Evolutionary conservation across 2,797 vertebrate genomes (phyloP).

Genomic region (Sebastes nivosus): DNA sequence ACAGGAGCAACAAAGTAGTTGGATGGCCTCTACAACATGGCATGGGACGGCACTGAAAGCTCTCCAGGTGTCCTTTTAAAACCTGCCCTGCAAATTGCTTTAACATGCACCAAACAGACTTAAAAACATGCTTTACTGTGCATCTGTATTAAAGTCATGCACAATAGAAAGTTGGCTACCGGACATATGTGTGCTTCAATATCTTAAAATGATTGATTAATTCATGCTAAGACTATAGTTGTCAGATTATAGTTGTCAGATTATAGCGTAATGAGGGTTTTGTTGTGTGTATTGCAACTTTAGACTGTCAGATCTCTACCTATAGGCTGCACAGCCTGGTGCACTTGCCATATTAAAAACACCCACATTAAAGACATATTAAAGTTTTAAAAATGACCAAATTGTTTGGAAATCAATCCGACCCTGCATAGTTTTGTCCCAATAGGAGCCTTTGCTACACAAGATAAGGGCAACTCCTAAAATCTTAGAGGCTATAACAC

Average conservation of each 20-base stretch:
- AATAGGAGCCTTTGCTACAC: not conserved
- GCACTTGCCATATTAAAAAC: not conserved
- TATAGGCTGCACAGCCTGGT: not conserved
- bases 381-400: not conserved
- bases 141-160: not conserved
- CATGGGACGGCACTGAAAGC: not conserved
- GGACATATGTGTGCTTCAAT: not conserved
- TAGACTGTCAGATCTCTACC: not conserved
- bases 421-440: not conserved
- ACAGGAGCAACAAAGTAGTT: constrained; percentile 17
- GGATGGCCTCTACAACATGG: constrained; percentile 14
- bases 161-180: not conserved
- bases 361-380: not conserved
- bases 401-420: not conserved
- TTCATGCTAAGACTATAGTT: not conserved
- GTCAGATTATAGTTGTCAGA: not conserved
- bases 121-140: not conserved
- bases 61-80: constrained; percentile 23
- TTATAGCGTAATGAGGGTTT: not conserved
- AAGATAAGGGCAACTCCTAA: not conserved
- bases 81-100: not conserved
- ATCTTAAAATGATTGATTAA: not conserved
- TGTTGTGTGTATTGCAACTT: not conserved
- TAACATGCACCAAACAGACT: not conserved
- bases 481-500: too few relatives aligned